Percentiles rank a stretch among this genome's conserved stretches.
phyloP scores from a whole-genome alignment of 2,797 vertebrate species.

The Pangasius macronema region DNA sequence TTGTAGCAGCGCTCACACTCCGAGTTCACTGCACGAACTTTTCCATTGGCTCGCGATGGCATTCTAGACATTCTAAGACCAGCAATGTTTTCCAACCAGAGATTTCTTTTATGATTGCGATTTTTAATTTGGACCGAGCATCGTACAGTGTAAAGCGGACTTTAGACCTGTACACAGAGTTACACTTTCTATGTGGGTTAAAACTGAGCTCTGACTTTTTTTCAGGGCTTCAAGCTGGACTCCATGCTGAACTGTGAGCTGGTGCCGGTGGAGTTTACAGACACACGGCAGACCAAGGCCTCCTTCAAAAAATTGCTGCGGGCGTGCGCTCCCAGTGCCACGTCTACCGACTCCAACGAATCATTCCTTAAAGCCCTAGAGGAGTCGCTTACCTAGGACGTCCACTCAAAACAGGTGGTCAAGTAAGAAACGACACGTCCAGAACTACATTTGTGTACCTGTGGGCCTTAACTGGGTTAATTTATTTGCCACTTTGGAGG shows the following conservation, averaged over 20 bases:
- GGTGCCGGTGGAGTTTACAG: conserved; percentile 93
- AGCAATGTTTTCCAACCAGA: too few relatives aligned
- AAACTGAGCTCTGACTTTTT: neutral
- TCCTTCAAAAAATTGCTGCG: conserved; percentile 96
- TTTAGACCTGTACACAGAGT: neutral
- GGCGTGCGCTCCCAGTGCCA: conserved; percentile 89
- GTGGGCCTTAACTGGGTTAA: neutral
- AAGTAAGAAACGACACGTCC: too few relatives aligned
- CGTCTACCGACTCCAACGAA: conserved; percentile 82
- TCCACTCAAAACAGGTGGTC: too few relatives aligned
- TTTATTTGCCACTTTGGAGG: neutral
- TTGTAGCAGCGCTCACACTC: neutral
- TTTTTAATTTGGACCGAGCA: neutral
- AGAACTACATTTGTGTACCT: too few relatives aligned
- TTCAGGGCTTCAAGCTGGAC: conserved; percentile 90
- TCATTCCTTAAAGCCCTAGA: conserved; percentile 92
- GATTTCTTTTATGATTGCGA: neutral
- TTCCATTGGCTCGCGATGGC: neutral
- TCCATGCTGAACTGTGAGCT: conserved; percentile 94
- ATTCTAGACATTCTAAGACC: neutral
- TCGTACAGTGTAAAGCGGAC: neutral
- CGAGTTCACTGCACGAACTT: neutral
- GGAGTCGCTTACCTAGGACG: too few relatives aligned
- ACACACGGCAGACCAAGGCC: conserved; percentile 90
- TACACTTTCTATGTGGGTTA: neutral